phyloP scores from a whole-genome alignment of 2,888 invertebrate species.

The Luffia ferchaultella region DNA sequence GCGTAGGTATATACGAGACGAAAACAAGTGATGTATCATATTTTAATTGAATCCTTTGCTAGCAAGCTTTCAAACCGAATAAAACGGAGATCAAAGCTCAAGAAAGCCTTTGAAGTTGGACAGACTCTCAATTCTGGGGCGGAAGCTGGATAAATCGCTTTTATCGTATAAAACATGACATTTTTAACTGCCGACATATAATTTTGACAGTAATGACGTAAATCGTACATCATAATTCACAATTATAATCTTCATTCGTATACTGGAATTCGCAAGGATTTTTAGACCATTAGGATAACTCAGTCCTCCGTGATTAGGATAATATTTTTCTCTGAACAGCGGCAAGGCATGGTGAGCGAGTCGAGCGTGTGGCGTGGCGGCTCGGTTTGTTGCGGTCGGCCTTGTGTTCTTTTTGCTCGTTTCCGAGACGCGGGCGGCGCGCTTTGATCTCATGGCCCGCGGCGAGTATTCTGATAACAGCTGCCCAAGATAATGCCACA shows the following conservation, averaged over 20 bases:
- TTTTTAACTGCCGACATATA: too few species aligned
- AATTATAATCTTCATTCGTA: too few species aligned
- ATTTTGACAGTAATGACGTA: too few species aligned
- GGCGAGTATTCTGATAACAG: not conserved
- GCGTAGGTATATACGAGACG: not conserved
- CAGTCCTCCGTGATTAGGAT: constrained; percentile 6
- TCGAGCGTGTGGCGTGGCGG: not conserved
- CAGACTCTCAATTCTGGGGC: constrained; percentile 23
- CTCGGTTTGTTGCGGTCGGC: not conserved
- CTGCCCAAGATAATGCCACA: not conserved
- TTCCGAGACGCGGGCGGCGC: not conserved
- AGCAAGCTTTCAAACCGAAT: constrained; percentile 38
- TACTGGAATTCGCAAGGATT: too few species aligned
- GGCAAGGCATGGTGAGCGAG: not conserved
- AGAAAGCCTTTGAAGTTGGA: constrained; percentile 40
- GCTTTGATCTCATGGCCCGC: not conserved
- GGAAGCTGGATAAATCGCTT: constrained; percentile 20
- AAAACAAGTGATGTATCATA: constrained; percentile 21
- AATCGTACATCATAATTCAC: too few species aligned
- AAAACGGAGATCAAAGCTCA: constrained; percentile 44
- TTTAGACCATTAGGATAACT: not conserved
- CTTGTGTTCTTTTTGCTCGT: not conserved
- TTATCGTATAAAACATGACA: not conserved
- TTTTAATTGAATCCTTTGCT: constrained; percentile 38
- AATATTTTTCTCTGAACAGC: not conserved